Conservation (phyloP, 1,140 invertebrate species). For the Rhopalosiphum padi region DNA sequence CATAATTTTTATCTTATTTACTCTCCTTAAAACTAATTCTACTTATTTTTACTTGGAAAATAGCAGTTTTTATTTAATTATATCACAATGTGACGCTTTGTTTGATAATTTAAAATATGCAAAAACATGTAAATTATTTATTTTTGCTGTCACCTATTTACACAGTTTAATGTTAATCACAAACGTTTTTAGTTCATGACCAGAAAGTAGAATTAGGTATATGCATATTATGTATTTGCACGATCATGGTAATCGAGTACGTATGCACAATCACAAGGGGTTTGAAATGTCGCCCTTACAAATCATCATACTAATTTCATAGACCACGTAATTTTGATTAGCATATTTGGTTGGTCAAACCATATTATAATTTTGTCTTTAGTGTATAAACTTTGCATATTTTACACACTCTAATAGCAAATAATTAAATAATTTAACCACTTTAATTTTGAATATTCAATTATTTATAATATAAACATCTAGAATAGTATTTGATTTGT, state of each 20-base stretch:
- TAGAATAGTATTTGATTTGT: not conserved
- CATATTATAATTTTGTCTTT: slow-evolving; percentile 3
- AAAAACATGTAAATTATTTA: not conserved
- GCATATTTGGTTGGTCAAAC: slow-evolving; percentile 1
- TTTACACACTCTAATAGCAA: not conserved
- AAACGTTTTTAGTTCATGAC: not conserved
- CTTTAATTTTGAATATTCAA: not conserved
- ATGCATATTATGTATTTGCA: not conserved
- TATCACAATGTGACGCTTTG: not conserved
- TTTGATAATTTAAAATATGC: not conserved
- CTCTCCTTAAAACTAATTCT: not conserved
- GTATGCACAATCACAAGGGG: not conserved
- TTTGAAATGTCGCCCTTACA: not conserved
- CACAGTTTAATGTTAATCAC: not conserved
- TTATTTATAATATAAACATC: not conserved
- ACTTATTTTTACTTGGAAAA: not conserved
- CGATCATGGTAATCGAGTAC: not conserved
- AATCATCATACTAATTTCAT: not conserved
- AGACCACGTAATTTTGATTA: not conserved
- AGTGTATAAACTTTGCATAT: not conserved
- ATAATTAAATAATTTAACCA: not conserved
- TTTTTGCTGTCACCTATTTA: not conserved
- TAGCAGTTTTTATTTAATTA: not conserved
- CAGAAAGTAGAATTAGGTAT: not conserved
- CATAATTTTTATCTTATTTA: not conserved